A percentile compares a stretch with the other conserved stretches of the same genome.
Conservation (phyloP, 2,113 vertebrate species). For the Burhinus bistriatus region DNA sequence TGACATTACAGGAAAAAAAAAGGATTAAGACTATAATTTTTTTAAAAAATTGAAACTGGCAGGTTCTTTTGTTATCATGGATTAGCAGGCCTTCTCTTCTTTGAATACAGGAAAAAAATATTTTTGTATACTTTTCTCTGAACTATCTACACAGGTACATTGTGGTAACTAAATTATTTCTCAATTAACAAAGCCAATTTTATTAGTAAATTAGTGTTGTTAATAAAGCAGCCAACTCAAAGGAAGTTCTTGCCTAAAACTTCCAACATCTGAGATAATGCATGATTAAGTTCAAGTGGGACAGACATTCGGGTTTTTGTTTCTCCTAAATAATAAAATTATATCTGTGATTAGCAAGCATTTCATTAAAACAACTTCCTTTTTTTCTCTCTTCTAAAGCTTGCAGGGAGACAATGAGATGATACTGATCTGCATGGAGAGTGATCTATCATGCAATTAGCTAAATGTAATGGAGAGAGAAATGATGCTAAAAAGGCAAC, state of each 20-base stretch:
- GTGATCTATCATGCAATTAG: neutral
- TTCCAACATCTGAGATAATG: neutral
- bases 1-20: neutral
- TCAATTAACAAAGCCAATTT: neutral
- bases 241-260: neutral
- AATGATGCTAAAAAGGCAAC: neutral
- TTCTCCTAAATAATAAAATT: neutral
- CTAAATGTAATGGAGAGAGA: neutral
- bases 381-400: neutral
- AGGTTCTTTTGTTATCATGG: neutral
- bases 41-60: neutral
- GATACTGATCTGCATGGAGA: neutral
- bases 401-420: neutral
- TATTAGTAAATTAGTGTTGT: neutral
- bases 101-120: neutral
- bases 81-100: neutral
- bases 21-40: neutral
- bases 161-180: neutral
- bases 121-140: neutral
- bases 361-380: neutral
- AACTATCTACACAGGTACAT: neutral
- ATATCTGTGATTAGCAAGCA: neutral
- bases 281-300: neutral
- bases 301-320: neutral
- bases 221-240: neutral